These are phyloP conservation scores for Probosciger aterrimus DNA, from an alignment of 2,113 vertebrate species.

Conservation along the genomic window DNA sequence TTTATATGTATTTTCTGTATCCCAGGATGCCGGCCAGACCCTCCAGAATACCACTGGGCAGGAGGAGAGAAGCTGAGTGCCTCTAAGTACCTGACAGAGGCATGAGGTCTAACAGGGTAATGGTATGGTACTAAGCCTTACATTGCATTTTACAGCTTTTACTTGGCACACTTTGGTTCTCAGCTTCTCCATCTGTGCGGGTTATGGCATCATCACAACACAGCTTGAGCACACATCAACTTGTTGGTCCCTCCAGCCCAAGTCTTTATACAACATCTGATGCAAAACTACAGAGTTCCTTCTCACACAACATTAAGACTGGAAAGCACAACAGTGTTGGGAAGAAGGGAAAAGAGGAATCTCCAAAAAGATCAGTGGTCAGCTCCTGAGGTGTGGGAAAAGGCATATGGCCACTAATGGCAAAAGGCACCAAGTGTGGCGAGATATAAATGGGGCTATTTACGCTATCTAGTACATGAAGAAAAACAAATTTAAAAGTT, in stretches of 20 bases:
- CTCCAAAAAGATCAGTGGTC: neutral
- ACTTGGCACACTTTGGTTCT: neutral
- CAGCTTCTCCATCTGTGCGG: neutral
- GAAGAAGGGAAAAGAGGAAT: neutral
- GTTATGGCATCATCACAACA: neutral
- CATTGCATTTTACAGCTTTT: neutral
- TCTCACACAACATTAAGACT: accelerated
- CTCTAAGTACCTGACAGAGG: neutral
- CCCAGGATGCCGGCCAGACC: neutral
- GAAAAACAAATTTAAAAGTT: neutral
- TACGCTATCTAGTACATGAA: accelerated
- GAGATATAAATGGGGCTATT: neutral
- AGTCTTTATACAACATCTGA: neutral
- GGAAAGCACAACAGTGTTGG: neutral
- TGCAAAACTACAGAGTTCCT: neutral
- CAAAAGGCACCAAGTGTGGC: neutral
- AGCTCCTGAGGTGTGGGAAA: neutral
- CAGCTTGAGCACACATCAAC: neutral
- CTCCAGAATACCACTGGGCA: neutral
- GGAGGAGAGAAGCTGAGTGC: neutral
- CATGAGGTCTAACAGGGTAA: neutral
- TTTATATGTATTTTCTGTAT: neutral
- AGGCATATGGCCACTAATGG: neutral
- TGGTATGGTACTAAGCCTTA: neutral
- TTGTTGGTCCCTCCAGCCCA: neutral